Base-by-base conservation (phyloP, 2,888 invertebrate species). In the Morpho deidamia region DNA sequence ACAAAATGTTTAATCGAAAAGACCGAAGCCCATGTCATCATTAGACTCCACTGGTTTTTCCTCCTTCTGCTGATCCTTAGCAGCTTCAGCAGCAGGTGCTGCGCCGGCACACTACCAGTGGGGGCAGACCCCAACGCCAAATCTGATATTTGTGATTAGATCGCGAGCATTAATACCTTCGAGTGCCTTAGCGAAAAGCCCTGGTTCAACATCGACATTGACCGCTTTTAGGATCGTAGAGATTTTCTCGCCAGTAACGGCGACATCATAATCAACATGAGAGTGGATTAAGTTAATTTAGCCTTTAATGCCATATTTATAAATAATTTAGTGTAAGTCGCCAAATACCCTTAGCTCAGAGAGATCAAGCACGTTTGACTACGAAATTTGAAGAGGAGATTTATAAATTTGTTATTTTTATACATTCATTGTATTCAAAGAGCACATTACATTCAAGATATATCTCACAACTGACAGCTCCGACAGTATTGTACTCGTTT, bases 201-300 rank as follows among this genome's bases (percentile, higher is more conserved):
- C 97, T 12, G 99, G 98, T 85, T 99, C 99, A 40, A 99, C 95
- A 63, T 96, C 96, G 57, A 99, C 98, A 78, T 93, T 94, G 65
- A 99, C 99, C 44, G 99, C 99, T 88, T 99, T 99, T 77, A 99
- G 89, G 80, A 99, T 96, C 65, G 99, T 97, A 67, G 94, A 94
- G 84, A 99, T 97, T 90, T 99, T 99, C 78, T 99, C 99, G 74
- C 96, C 96, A 64, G 99, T 99, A 73, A 99, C 96, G 72, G 98
- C 96, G 73, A 99, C 95, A 89, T 98, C 98, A 83, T 99, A 98
- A 90, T 99, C 99, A 72, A 96, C 95, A 72, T 96, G 76, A 98
- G 95, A 74, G 98, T 95, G 76, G 97, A 95, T 91, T 99, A 99
- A 77, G 99, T 98, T 81, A 99, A 93, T 94, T 99, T 99, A 83